Conservation (phyloP, 2,888 invertebrate species). For the Hetaerina titia region DNA sequence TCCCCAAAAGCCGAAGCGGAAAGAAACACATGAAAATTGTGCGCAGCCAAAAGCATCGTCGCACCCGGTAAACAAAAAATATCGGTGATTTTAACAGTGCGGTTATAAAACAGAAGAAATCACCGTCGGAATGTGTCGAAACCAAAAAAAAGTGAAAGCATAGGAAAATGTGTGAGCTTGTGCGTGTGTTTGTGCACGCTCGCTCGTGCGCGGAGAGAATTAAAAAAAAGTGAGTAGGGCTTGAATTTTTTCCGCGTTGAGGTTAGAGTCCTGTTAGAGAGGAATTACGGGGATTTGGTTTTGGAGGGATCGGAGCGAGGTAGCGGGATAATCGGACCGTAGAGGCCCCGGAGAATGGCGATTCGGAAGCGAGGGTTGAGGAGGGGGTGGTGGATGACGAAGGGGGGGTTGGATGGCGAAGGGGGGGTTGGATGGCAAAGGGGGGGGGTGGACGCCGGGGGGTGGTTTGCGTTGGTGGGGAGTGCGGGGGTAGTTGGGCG, state of each 20-base stretch:
- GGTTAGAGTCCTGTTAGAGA: constrained; percentile 5
- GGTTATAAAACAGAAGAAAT: neutral
- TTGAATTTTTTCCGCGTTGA: neutral
- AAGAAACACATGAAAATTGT: neutral
- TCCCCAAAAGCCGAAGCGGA: neutral
- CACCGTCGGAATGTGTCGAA: neutral
- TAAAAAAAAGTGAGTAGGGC: neutral
- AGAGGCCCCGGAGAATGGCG: neutral
- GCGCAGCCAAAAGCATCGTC: neutral
- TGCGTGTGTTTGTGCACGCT: neutral
- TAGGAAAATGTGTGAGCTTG: neutral
- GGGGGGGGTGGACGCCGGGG: neutral
- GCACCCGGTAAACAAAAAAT: neutral
- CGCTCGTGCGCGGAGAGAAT: neutral
- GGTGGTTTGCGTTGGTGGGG: neutral
- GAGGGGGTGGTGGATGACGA: neutral
- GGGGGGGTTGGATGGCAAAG: neutral
- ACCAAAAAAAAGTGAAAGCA: neutral
- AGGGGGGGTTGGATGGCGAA: neutral
- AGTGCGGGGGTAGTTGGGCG: neutral
- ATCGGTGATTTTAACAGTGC: neutral
- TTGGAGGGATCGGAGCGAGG: neutral
- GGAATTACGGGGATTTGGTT: constrained; percentile 35
- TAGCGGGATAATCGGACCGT: constrained; percentile 13
- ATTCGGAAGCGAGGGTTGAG: neutral